Conservation (phyloP, 35 echinoderm and acorn worm species). For the Ptychodera flava region DNA sequence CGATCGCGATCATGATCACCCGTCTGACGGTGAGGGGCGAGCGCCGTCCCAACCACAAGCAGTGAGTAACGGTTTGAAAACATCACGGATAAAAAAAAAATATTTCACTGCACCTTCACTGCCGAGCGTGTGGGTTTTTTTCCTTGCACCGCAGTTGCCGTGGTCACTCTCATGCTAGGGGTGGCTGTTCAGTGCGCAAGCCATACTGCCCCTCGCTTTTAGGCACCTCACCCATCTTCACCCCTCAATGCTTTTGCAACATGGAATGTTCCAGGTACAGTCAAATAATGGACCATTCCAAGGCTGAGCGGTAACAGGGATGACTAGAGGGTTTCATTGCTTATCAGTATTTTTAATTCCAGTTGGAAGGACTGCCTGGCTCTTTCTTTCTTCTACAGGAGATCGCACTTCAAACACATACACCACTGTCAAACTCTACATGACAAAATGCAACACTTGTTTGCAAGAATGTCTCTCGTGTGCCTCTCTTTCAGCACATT, state of each 20-base stretch:
- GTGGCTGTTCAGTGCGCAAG: neutral
- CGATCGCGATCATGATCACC: slow-evolving; percentile 45
- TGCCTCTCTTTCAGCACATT: too few species aligned
- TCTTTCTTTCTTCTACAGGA: too few species aligned
- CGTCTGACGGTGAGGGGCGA: slow-evolving; percentile 23
- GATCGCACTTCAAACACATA: too few species aligned
- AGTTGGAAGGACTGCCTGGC: too few species aligned
- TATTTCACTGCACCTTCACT: neutral
- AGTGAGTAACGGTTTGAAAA: neutral
- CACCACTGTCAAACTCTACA: too few species aligned
- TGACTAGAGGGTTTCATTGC: too few species aligned
- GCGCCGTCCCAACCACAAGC: neutral
- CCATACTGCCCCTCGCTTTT: neutral
- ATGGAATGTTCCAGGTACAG: neutral
- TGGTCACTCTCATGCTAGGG: neutral
- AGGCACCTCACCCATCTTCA: too few species aligned
- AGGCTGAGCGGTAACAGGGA: too few species aligned
- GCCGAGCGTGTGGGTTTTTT: neutral
- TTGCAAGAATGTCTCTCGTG: too few species aligned
- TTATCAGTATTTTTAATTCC: too few species aligned
- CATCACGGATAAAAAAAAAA: neutral
- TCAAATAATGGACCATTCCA: too few species aligned
- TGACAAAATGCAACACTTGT: too few species aligned
- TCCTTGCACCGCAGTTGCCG: neutral
- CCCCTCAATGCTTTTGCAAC: neutral